Base-by-base conservation (phyloP, 1,140 invertebrate genomes). In the Drosophila setifemur region DNA sequence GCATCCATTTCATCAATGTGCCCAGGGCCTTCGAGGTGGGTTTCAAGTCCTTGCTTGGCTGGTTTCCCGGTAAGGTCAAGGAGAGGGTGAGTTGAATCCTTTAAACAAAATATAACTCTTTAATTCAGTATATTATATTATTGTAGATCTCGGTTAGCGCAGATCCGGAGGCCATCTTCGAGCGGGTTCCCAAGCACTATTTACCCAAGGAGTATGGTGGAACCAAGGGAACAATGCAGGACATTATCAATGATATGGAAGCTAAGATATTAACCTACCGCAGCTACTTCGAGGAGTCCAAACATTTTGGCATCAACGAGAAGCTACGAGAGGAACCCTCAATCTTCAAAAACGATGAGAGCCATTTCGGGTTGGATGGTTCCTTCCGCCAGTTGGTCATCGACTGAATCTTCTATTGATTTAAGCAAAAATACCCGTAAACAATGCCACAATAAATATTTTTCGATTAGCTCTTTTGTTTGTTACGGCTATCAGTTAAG, bases 191-290 rank as follows among this genome's bases (percentile, higher is more conserved):
- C 0, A 61, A 86, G 14, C 89, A 92, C 3, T 86, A 91, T 21
- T 58, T 93, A 8, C 93, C 93, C 0, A 88, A 91, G 29, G 93
- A 94, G 60, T 92, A 92, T 60, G 93, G 93, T 1, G 92, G 92
- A 1, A 87, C 91, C 18, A 90, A 89, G 52, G 92, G 92, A n/a
- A 57, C 91, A 4, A 74, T 85, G 16, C 81, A 45, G 67, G 91
- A 92, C 45, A 91, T 91, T 31, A 68, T 89, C 91, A 91, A 90
- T 11, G 67, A 90, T 25, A 93, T 93, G 92, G 92, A 92, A 58
- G 89, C 82, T 3, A 92, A 93, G 74, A 57, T 93, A 0, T 67
- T 79, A 3, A 87, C 72, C 21, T 91, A 91, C 43, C 72, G 89
- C 1, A 79, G 91, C 12, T 92, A 91, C 78, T 92, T 93, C 49